Conservation (phyloP, 2,797 vertebrate species). For the Pelobates cultripes region DNA sequence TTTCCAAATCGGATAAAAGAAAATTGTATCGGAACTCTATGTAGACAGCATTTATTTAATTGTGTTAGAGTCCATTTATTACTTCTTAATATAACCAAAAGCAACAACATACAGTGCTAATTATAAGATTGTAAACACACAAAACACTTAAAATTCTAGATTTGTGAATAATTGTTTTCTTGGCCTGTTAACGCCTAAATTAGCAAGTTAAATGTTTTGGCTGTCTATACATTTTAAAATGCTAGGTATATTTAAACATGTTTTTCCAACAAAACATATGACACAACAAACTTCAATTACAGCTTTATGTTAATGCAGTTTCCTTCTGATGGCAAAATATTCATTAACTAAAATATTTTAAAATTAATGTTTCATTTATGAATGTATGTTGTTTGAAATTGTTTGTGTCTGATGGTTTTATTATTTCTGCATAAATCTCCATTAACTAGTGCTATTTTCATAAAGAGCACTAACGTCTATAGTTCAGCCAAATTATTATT, state of each 20-base stretch:
- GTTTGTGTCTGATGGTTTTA: too few relatives aligned
- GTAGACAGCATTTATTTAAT: neutral
- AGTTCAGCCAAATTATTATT: slow-evolving; percentile 57
- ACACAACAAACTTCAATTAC: too few relatives aligned
- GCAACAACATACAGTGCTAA: neutral
- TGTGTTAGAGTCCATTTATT: neutral
- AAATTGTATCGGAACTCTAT: too few relatives aligned
- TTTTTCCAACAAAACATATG: too few relatives aligned
- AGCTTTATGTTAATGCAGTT: too few relatives aligned
- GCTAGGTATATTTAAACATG: too few relatives aligned
- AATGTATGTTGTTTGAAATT: too few relatives aligned
- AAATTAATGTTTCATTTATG: too few relatives aligned
- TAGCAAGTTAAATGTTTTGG: neutral
- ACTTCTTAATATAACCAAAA: neutral
- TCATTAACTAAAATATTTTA: neutral
- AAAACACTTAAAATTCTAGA: neutral
- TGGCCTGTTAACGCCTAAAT: neutral
- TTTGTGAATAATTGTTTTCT: neutral
- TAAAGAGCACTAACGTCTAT: slow-evolving; percentile 39
- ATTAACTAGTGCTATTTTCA: too few relatives aligned
- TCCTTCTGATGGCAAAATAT: too few relatives aligned
- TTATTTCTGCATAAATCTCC: too few relatives aligned
- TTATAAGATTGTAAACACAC: neutral
- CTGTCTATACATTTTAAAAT: neutral
- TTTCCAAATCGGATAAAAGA: too few relatives aligned